A percentile compares a stretch with the other conserved stretches of the same genome.
Evolutionary conservation across 2,888 invertebrate species (phyloP).

Genomic region (Nomada fabriciana): DNA sequence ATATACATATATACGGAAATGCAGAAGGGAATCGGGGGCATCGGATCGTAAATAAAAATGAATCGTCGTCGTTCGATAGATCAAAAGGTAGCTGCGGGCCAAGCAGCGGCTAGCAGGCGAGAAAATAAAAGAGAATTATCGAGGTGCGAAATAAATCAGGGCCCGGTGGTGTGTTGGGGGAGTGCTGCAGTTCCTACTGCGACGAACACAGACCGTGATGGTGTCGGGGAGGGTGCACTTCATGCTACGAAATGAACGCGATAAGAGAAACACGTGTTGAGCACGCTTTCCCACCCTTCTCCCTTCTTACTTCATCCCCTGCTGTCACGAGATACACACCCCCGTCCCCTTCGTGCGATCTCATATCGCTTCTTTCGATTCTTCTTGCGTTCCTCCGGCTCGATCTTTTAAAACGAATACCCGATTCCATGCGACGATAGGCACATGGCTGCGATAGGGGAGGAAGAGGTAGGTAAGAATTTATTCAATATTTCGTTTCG

Average conservation of each 20-base stretch:
- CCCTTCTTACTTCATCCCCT: slow-evolving; percentile 48
- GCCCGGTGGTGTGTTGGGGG: slow-evolving; percentile 48
- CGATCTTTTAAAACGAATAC: slow-evolving; percentile 30
- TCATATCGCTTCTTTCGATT: slow-evolving; percentile 49
- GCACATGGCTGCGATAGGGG: neutral
- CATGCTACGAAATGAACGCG: slow-evolving; percentile 77
- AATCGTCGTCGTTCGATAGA: slow-evolving; percentile 74
- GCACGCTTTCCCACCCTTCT: slow-evolving; percentile 73
- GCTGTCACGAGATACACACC: slow-evolving; percentile 60
- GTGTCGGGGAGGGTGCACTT: slow-evolving; percentile 66
- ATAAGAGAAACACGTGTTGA: slow-evolving; percentile 83
- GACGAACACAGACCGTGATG: slow-evolving; percentile 41
- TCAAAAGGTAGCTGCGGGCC: slow-evolving; percentile 69
- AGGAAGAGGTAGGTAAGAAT: too few species aligned
- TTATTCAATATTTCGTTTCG: too few species aligned
- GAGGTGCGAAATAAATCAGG: slow-evolving; percentile 79
- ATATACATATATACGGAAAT: neutral
- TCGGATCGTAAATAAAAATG: slow-evolving; percentile 79
- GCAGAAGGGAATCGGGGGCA: slow-evolving; percentile 37
- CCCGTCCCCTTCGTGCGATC: slow-evolving; percentile 8
- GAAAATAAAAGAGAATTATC: slow-evolving; percentile 79
- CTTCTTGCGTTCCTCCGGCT: slow-evolving; percentile 41
- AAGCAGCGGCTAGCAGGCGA: slow-evolving; percentile 42
- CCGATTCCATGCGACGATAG: neutral
- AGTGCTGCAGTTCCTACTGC: slow-evolving; percentile 22